Base-by-base conservation (phyloP, 2,113 vertebrate species). In the Cheilinus undulatus region DNA sequence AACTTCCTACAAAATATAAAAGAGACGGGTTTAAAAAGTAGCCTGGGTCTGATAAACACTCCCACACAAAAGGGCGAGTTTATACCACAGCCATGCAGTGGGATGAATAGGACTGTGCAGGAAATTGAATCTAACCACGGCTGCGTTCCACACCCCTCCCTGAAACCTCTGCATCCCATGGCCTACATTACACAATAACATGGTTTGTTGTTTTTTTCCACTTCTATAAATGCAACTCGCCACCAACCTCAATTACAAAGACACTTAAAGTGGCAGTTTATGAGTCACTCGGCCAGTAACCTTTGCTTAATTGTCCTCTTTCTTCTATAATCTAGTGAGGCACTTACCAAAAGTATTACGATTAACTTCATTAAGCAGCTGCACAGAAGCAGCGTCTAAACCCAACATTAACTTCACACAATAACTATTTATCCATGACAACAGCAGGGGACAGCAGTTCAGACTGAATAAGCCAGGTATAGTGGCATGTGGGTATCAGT, bases 111-210 rank as follows among this genome's bases (percentile, higher is more conserved):
- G 48, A 76, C 62, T 53, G 48, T 20, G 59, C 73, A 83, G 86
- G 74, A 91, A 81, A 81, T 86, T 34, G 74, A 80, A 69, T 70
- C 71, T 51, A 64, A 88, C 86, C 84, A 80, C 72, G 7, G 69
- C 73, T 53, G 52, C 62, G 38, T 69, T 86, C 74, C 72, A 65
- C 65, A 79, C 61, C 73, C 46, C 69, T 85, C 62, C 67, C 70
- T 68, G 28, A 43, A 82, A 77, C 73, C 69, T 73, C 63, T 40
- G 43, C 34, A 81, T 87, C 67, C 82, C 71, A 32, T 79, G 51
- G 76, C 61, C 78, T 45, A 51, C 36, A 64, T 78, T 73, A 78
- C 60, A 85, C 78, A 91, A 87, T 49, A 65, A 82, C 77, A 80
- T 11, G 8, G 46, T 73, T 50, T 75, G 61, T 50, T 73, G 53